Percentiles rank a stretch among this genome's conserved stretches.
These are phyloP conservation scores for Hylaea fasciaria DNA, from an alignment of 2,888 invertebrate genomes.

Conservation along the genomic window DNA sequence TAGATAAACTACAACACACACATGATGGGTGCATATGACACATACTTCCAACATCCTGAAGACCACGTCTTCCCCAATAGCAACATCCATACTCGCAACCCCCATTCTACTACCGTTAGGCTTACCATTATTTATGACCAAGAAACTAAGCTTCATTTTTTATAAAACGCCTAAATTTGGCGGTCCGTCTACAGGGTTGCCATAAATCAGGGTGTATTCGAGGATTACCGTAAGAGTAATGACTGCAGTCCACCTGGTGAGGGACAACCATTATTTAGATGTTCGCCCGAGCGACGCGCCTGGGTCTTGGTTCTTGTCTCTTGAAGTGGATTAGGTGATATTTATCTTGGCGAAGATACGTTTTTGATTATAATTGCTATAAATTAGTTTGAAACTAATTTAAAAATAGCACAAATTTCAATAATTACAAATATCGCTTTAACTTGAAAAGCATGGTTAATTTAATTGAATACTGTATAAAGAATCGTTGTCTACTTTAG, in stretches of 20 bases:
- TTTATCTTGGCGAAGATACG: slow-evolving; percentile 38
- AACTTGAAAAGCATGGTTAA: too few relatives aligned
- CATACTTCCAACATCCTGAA: background rate
- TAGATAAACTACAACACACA: too few relatives aligned
- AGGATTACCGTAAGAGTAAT: slow-evolving; percentile 84
- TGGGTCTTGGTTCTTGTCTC: slow-evolving; percentile 39
- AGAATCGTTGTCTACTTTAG: too few relatives aligned
- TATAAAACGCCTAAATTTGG: slow-evolving; percentile 81
- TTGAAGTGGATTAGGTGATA: slow-evolving; percentile 39
- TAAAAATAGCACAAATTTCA: background rate
- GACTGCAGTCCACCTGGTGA: slow-evolving; percentile 81
- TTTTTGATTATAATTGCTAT: background rate
- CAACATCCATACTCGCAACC: slow-evolving; percentile 50
- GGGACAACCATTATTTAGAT: slow-evolving; percentile 49
- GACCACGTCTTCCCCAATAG: slow-evolving; percentile 22
- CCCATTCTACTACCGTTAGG: slow-evolving; percentile 58
- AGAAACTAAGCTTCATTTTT: slow-evolving; percentile 81
- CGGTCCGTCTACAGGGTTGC: slow-evolving; percentile 74
- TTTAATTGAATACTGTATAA: too few relatives aligned
- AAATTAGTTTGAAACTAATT: background rate
- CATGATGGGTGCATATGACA: too few relatives aligned
- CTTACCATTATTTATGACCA: slow-evolving; percentile 78
- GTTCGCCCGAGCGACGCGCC: slow-evolving; percentile 71
- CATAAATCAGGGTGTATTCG: slow-evolving; percentile 82
- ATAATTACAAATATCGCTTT: too few relatives aligned